Percentiles rank a stretch among this genome's conserved stretches.
Evolutionary conservation across 2,797 vertebrate species (phyloP).

Genomic region (Thunnus albacares): DNA sequence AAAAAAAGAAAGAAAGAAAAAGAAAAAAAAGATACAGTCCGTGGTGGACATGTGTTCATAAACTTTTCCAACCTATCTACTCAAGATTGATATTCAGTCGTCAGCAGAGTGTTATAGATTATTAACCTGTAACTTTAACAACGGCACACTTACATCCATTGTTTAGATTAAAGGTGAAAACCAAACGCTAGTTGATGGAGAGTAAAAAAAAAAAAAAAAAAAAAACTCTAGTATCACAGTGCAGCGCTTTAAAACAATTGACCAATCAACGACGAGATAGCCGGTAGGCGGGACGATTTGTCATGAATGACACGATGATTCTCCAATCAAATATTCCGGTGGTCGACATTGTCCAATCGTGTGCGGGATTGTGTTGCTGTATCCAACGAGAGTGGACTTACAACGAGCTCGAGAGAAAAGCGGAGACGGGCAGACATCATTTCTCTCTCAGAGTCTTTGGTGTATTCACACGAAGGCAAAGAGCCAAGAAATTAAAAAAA

Average conservation of each 20-base stretch:
- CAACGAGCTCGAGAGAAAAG: conserved; percentile 80
- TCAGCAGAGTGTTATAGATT: neutral
- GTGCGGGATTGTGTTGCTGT: conserved; percentile 47
- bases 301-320: conserved; percentile 48
- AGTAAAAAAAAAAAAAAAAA: conserved; percentile 23
- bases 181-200: conserved; percentile 35
- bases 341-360: conserved; percentile 75
- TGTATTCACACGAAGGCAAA: conserved; percentile 62
- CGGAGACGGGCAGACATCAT: conserved; percentile 82
- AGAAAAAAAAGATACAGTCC: conserved; percentile 60
- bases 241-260: conserved; percentile 73
- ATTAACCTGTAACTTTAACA: conserved; percentile 6
- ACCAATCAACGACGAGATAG: conserved; percentile 74
- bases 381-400: conserved; percentile 79
- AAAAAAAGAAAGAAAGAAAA: conserved; percentile 46
- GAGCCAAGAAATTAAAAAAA: conserved; percentile 52
- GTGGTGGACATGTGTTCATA: neutral
- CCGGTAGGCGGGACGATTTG: conserved; percentile 42
- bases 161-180: conserved; percentile 42
- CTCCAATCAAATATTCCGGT: conserved; percentile 68
- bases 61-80: conserved; percentile 23
- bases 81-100: neutral
- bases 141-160: conserved; percentile 9
- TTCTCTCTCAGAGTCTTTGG: conserved; percentile 80
- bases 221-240: conserved; percentile 31